Percentiles rank a stretch among this genome's conserved stretches.
These are phyloP conservation scores for Calliphora vomitoria DNA, from an alignment of 2,888 invertebrate genomes.

Conservation along the genomic window DNA sequence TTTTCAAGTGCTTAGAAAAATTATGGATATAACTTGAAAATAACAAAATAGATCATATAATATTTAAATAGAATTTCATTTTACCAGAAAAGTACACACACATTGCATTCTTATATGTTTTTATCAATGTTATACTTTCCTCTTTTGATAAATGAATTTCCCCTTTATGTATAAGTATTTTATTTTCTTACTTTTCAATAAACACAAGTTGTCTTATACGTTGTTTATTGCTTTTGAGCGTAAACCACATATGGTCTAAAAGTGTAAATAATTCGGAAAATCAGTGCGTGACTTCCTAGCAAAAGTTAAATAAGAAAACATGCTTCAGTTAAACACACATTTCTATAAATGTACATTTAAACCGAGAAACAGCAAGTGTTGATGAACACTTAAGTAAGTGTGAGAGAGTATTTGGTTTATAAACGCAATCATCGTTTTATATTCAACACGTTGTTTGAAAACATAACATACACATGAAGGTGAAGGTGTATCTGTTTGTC, in stretches of 20 bases:
- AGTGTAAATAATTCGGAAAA: not conserved
- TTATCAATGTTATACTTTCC: too few species aligned
- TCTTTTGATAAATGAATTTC: too few species aligned
- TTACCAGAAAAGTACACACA: not conserved
- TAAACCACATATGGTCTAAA: not conserved
- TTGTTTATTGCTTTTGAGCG: not conserved
- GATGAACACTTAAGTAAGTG: slow-evolving; percentile 7
- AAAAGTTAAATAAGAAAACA: slow-evolving; percentile 16
- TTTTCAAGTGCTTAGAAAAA: not conserved
- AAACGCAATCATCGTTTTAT: too few species aligned
- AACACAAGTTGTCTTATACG: not conserved
- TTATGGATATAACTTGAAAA: slow-evolving; percentile 1
- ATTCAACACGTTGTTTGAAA: too few species aligned
- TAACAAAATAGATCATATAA: not conserved
- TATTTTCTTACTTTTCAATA: not conserved
- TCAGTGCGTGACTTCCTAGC: slow-evolving; percentile 48
- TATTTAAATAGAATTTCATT: not conserved
- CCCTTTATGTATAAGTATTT: too few species aligned
- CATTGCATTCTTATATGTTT: too few species aligned
- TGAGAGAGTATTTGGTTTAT: too few species aligned
- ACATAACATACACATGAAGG: too few species aligned
- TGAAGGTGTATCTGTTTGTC: too few species aligned
- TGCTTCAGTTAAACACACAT: not conserved
- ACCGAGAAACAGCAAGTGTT: slow-evolving; percentile 8
- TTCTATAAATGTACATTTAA: too few species aligned